Evolutionary conservation across 2,888 invertebrate genomes (phyloP).

Genomic region (Teinopalpus imperialis): DNA sequence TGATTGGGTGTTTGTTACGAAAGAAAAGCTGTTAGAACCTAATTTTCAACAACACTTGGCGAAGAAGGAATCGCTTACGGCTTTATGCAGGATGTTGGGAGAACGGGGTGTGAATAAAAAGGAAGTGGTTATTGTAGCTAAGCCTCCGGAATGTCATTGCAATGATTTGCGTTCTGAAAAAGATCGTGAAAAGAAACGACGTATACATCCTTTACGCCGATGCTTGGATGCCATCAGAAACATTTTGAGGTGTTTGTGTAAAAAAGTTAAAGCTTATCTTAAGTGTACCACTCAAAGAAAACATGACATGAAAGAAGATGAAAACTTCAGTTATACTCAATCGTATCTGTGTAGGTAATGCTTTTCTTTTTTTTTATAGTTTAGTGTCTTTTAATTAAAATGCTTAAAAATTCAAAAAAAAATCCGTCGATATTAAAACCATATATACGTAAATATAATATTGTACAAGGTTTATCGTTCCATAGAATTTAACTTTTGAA

Average conservation of each 20-base stretch:
- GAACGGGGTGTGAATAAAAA: slow-evolving; percentile 41
- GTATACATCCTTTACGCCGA: slow-evolving; percentile 39
- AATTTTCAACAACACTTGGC: slow-evolving; percentile 56
- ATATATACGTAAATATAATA: too few species aligned
- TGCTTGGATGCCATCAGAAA: slow-evolving; percentile 34
- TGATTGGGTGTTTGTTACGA: slow-evolving; percentile 64
- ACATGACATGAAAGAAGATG: slow-evolving; percentile 29
- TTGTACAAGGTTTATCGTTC: too few species aligned
- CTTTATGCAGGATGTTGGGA: slow-evolving; percentile 51
- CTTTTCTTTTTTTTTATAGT: slow-evolving; percentile 1
- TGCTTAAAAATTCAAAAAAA: too few species aligned
- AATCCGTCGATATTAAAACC: too few species aligned
- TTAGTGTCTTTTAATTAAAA: too few species aligned
- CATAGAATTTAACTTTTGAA: too few species aligned
- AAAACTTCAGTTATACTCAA: slow-evolving; percentile 36
- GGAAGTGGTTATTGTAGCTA: slow-evolving; percentile 47
- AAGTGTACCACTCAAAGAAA: slow-evolving; percentile 33
- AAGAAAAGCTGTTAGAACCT: slow-evolving; percentile 56
- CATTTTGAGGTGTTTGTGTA: slow-evolving; percentile 39
- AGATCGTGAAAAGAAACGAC: slow-evolving; percentile 32
- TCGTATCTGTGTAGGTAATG: slow-evolving; percentile 66
- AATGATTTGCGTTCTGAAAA: slow-evolving; percentile 40
- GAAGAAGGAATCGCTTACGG: slow-evolving; percentile 48
- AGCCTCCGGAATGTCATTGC: slow-evolving; percentile 64
- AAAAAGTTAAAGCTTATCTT: slow-evolving; percentile 40